Percentiles rank a stretch among this genome's conserved stretches.
phyloP scores from a whole-genome alignment of 1,140 invertebrate species.

The Parapsyche elsis region DNA sequence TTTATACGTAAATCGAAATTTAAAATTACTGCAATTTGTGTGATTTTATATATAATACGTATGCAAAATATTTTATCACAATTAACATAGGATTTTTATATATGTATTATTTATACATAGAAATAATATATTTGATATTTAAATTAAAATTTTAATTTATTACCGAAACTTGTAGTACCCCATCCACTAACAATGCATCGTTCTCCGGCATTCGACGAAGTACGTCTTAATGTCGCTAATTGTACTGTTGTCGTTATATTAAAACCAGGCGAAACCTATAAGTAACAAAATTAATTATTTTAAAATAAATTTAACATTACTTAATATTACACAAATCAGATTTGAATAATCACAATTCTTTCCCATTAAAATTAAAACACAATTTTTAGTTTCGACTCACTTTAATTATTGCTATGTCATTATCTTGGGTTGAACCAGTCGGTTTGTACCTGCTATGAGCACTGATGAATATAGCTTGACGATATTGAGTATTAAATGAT shows the following conservation, averaged over 20 bases:
- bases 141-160: no score
- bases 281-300: neutral
- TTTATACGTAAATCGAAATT: no score
- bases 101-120: no score
- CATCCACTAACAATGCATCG: slow-evolving; percentile 28
- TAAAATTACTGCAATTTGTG: no score
- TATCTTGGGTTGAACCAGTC: neutral
- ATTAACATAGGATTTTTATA: no score
- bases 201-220: neutral
- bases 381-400: slow-evolving; percentile 1
- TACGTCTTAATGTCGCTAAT: neutral
- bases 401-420: slow-evolving; percentile 17
- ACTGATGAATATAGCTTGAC: neutral
- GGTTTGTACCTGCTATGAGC: neutral
- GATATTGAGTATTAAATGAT: neutral
- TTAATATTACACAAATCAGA: no score
- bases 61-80: no score
- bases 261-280: neutral
- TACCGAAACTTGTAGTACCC: no score
- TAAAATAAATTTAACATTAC: neutral
- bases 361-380: neutral
- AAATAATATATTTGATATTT: no score
- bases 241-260: neutral
- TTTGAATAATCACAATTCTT: no score
- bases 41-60: no score